A percentile compares a stretch with the other conserved stretches of the same genome.
Conservation (phyloP, 2,113 vertebrate species). For the Carassius gibelio region DNA sequence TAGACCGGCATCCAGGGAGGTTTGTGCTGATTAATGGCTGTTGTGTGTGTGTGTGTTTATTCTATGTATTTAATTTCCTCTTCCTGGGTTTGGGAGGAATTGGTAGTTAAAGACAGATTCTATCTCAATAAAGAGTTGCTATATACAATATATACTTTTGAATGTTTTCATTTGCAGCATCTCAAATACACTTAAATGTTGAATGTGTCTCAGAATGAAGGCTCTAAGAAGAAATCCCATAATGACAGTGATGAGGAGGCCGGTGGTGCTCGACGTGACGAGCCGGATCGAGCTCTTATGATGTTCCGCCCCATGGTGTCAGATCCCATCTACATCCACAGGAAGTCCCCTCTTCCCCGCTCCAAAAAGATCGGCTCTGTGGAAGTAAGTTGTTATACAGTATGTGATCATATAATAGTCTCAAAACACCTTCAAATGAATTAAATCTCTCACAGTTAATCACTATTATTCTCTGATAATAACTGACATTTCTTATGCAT, state of each 20-base stretch:
- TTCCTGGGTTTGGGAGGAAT: neutral
- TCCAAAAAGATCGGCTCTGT: conserved; percentile 84
- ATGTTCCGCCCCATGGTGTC: conserved; percentile 88
- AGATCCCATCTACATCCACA: conserved; percentile 89
- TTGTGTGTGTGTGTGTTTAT: neutral
- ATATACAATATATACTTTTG: neutral
- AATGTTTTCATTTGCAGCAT: neutral
- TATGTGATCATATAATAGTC: neutral
- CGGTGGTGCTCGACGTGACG: conserved; percentile 77
- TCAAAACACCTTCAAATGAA: neutral
- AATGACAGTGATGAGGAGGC: conserved; percentile 83
- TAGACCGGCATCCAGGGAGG: conserved; percentile 88
- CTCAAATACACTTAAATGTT: neutral
- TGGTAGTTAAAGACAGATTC: neutral
- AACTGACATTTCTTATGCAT: neutral
- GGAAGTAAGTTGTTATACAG: conserved; percentile 79
- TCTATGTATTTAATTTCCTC: neutral
- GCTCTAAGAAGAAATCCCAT: conserved; percentile 73
- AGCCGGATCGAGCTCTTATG: conserved; percentile 81
- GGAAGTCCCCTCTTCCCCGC: conserved; percentile 85
- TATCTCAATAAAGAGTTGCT: neutral
- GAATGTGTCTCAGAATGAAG: conserved; percentile 76
- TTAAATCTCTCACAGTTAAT: neutral
- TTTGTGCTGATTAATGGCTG: conserved; percentile 54
- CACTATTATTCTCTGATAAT: neutral